Evolutionary conservation across 64 coral and sea anemone species (phyloP).

Genomic region (Hydrozoanthus tunicans): DNA sequence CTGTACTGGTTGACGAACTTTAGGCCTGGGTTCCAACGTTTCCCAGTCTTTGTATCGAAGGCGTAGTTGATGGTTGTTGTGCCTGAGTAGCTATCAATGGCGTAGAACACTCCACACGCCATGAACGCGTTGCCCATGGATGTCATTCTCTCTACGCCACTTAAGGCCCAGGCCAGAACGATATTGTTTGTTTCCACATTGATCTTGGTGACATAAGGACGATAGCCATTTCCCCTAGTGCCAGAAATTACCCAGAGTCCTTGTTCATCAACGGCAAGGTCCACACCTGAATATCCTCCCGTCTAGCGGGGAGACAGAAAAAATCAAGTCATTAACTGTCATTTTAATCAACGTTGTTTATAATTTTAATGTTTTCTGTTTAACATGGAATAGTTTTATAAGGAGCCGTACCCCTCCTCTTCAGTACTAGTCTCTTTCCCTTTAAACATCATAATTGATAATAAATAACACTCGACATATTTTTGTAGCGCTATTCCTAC

Average conservation of each 20-base stretch:
- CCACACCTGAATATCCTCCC: constrained; percentile 41
- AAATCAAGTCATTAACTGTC: neutral
- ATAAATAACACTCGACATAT: too few relatives aligned
- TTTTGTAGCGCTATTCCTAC: too few relatives aligned
- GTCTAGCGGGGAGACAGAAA: neutral
- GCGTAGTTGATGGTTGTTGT: constrained; percentile 59
- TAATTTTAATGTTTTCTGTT: too few relatives aligned
- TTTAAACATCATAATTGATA: too few relatives aligned
- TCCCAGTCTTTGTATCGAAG: constrained; percentile 57
- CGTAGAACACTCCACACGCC: constrained; percentile 61
- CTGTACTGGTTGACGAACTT: constrained; percentile 46
- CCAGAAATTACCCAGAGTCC: constrained; percentile 52
- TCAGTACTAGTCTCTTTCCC: too few relatives aligned
- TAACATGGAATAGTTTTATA: too few relatives aligned
- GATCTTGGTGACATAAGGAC: too few relatives aligned
- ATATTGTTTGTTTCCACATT: too few relatives aligned
- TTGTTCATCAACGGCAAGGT: constrained; percentile 55
- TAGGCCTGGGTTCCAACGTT: constrained; percentile 62
- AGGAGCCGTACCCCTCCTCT: too few relatives aligned
- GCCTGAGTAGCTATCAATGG: neutral
- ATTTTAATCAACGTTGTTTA: too few relatives aligned
- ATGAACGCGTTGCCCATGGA: constrained; percentile 54
- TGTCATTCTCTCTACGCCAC: constrained; percentile 19
- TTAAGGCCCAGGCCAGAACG: neutral
- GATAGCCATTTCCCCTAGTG: too few relatives aligned